Conservation (phyloP, 2,888 invertebrate species). For the Oligia latruncula region DNA sequence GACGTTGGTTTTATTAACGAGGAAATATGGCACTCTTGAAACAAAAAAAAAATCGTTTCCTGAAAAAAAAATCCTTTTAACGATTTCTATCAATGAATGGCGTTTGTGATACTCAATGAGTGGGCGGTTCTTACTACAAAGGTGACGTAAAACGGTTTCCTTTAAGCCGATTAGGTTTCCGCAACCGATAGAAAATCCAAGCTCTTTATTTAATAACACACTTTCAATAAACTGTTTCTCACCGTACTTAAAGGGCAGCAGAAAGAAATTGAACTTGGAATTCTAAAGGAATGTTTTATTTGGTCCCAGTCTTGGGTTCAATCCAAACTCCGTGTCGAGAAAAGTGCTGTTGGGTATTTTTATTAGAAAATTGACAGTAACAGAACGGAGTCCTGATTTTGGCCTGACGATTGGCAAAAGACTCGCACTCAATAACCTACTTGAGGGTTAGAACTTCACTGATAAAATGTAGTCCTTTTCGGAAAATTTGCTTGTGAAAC, state of each 20-base stretch:
- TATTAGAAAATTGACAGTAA: background rate
- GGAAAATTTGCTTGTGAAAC: background rate
- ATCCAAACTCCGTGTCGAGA: background rate
- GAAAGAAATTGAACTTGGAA: background rate
- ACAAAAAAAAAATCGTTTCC: background rate
- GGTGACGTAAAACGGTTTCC: conserved; percentile 24
- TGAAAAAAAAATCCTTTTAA: background rate
- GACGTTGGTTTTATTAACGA: background rate
- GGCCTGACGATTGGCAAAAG: background rate
- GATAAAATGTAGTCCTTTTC: background rate
- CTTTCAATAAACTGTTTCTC: conserved; percentile 16
- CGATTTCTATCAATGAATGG: conserved; percentile 27
- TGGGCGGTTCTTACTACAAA: conserved; percentile 24
- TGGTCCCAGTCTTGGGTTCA: background rate
- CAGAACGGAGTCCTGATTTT: background rate
- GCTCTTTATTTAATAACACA: conserved; percentile 8
- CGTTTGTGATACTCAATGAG: conserved; percentile 27
- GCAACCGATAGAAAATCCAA: background rate
- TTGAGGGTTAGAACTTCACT: background rate
- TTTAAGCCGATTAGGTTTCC: conserved; percentile 35
- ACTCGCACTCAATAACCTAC: background rate
- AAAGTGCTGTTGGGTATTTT: background rate
- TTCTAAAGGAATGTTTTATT: background rate
- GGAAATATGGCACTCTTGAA: background rate
- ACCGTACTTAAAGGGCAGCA: background rate